Percentiles rank a stretch among this genome's conserved stretches.
These are phyloP conservation scores for Coturnix japonica DNA, from an alignment of 2,113 vertebrate genomes.

Conservation along the genomic window DNA sequence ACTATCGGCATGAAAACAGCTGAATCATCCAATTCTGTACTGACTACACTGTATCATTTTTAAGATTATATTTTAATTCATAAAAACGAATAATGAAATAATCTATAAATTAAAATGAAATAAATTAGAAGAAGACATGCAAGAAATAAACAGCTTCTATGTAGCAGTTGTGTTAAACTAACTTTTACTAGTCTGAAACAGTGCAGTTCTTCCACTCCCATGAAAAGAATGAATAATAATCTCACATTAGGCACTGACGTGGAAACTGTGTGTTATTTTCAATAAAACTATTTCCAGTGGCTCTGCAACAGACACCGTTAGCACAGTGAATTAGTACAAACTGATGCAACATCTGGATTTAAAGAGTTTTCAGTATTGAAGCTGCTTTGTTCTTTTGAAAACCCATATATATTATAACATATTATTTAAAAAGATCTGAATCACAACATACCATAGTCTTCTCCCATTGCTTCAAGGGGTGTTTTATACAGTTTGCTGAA, in stretches of 20 bases:
- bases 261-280: neutral
- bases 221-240: no score
- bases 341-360: neutral
- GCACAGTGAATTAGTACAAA: fast-evolving
- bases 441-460: conserved; percentile 78
- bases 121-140: neutral
- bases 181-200: neutral
- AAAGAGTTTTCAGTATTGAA: neutral
- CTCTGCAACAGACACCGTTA: neutral
- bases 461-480: conserved; percentile 81
- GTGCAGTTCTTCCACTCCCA: neutral
- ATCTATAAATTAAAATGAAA: neutral
- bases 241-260: no score
- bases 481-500: conserved; percentile 91
- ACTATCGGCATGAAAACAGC: neutral
- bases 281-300: neutral
- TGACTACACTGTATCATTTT: neutral
- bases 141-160: neutral
- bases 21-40: neutral
- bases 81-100: neutral
- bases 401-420: neutral
- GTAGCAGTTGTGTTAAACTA: neutral
- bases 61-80: neutral
- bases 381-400: neutral
- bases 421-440: neutral